Evolutionary conservation across 2,113 vertebrate species (phyloP).

Genomic region (Haemorhous mexicanus): DNA sequence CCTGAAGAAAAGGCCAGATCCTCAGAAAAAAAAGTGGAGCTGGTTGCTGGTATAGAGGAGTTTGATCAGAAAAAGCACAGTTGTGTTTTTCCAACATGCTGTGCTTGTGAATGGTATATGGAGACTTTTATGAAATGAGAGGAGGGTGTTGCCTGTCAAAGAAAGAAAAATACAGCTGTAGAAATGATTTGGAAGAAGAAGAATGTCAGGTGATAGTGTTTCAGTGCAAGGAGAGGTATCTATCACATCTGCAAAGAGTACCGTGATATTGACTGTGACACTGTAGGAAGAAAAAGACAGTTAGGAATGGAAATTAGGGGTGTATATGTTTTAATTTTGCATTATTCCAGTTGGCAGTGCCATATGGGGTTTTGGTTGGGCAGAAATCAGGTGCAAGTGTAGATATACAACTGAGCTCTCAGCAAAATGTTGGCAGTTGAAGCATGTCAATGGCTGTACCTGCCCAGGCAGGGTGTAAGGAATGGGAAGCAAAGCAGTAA

Average conservation of each 20-base stretch:
- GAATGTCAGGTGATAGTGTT: background rate
- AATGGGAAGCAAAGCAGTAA: background rate
- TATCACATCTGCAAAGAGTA: background rate
- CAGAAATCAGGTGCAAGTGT: background rate
- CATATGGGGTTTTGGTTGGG: background rate
- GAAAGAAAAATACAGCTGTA: background rate
- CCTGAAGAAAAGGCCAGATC: constrained; percentile 13
- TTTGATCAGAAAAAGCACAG: constrained; percentile 1
- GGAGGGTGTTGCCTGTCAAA: background rate
- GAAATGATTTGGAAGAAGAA: background rate
- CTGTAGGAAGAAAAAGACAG: background rate
- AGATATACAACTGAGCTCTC: background rate
- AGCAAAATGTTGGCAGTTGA: background rate
- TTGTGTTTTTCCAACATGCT: background rate
- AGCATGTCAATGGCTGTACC: background rate
- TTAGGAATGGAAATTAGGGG: background rate
- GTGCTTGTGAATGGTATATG: background rate
- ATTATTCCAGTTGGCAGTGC: background rate
- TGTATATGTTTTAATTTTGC: background rate
- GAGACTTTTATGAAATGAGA: background rate
- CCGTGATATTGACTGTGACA: background rate
- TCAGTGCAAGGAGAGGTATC: background rate
- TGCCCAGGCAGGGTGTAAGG: background rate
- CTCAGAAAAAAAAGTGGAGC: background rate
- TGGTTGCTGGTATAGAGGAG: background rate